These are phyloP conservation scores for Steinernema khuongi DNA, from an alignment of 1,140 invertebrate genomes.

Conservation along the genomic window DNA sequence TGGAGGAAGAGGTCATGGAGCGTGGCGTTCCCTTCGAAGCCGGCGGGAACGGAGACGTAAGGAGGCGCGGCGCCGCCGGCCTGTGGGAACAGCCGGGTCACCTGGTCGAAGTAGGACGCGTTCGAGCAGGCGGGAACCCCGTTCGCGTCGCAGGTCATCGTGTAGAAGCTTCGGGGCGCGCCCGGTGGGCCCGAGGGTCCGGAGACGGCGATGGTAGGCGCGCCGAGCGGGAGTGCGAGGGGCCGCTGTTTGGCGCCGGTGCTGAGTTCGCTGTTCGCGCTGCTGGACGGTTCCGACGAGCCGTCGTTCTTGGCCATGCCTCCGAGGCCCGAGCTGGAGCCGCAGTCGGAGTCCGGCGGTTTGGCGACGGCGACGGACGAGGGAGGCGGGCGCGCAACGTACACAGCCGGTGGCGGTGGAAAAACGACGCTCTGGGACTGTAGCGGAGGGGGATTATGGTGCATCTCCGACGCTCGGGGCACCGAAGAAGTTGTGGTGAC, in stretches of 20 bases:
- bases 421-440: slow-evolving; percentile 2
- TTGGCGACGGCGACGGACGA: not conserved
- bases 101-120: slow-evolving; percentile 6
- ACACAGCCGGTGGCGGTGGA: slow-evolving; percentile 5
- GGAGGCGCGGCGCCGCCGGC: slow-evolving; percentile 14
- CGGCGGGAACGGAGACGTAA: not conserved
- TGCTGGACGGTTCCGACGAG: slow-evolving; percentile 39
- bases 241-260: slow-evolving; percentile 16
- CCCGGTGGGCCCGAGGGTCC: slow-evolving; percentile 18
- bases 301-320: slow-evolving; percentile 46
- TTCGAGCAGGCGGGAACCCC: slow-evolving; percentile 17
- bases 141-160: not conserved
- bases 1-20: slow-evolving; percentile 52
- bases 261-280: not conserved
- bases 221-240: not conserved
- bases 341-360: slow-evolving; percentile 45
- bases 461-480: not conserved
- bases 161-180: slow-evolving; percentile 25
- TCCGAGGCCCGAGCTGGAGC: slow-evolving; percentile 51
- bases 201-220: slow-evolving; percentile 12
- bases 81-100: slow-evolving; percentile 36
- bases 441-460: slow-evolving; percentile 14
- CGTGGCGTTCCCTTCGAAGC: not conserved
- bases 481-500: not conserved
- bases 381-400: not conserved